phyloP scores from a whole-genome alignment of 1,140 invertebrate genomes.

The Luehdorfia chinensis region DNA sequence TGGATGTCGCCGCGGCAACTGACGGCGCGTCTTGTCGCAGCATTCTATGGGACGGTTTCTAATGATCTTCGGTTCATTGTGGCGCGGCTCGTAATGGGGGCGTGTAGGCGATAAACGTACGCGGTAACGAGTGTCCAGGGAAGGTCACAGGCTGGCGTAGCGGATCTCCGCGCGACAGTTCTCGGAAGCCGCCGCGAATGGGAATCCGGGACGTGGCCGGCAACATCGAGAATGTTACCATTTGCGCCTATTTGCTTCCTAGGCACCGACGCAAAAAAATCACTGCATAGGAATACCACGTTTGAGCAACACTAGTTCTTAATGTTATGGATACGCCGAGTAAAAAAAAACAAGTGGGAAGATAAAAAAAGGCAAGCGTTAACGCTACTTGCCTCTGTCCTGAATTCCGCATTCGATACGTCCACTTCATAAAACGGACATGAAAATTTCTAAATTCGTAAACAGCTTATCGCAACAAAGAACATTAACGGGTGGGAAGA shows the following conservation, averaged over 20 bases:
- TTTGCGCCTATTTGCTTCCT: slow-evolving; percentile 21
- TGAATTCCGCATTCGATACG: slow-evolving; percentile 10
- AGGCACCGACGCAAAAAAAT: slow-evolving; percentile 4
- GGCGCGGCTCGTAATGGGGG: slow-evolving; percentile 36
- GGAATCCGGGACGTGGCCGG: slow-evolving; percentile 52
- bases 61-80: slow-evolving; percentile 53
- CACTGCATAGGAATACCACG: slow-evolving; percentile 6
- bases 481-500: slow-evolving; percentile 40
- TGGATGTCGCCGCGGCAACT: slow-evolving; percentile 56
- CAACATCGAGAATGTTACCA: slow-evolving; percentile 34
- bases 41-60: slow-evolving; percentile 38
- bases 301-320: slow-evolving; percentile 3
- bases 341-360: neutral
- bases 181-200: slow-evolving; percentile 54
- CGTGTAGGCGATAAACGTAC: slow-evolving; percentile 43
- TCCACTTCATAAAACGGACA: slow-evolving; percentile 3
- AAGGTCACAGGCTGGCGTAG: slow-evolving; percentile 37
- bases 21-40: slow-evolving; percentile 33
- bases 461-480: slow-evolving; percentile 27
- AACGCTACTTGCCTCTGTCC: neutral
- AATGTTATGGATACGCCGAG: slow-evolving; percentile 1
- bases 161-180: slow-evolving; percentile 43
- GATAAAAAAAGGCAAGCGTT: neutral
- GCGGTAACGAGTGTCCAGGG: slow-evolving; percentile 35
- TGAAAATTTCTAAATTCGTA: slow-evolving; percentile 5